Evolutionary conservation across 2,797 vertebrate genomes (phyloP).

Genomic region (Squalus acanthias): DNA sequence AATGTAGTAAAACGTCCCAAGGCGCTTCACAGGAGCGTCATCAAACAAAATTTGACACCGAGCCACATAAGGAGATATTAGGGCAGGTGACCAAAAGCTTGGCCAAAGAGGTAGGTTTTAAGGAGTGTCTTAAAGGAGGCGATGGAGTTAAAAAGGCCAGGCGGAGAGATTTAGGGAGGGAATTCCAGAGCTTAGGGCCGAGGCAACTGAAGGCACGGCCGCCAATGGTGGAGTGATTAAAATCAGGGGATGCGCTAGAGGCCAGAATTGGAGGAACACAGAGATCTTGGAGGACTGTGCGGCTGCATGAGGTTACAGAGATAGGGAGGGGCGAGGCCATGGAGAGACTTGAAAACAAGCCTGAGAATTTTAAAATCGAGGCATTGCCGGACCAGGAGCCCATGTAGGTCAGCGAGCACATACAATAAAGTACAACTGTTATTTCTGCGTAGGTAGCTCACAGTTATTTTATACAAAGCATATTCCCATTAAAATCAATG

Average conservation of each 20-base stretch:
- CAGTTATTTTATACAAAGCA: neutral
- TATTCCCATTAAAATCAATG: neutral
- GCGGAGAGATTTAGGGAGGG: neutral
- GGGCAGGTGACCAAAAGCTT: neutral
- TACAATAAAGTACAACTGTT: neutral
- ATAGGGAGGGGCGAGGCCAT: neutral
- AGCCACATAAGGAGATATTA: neutral
- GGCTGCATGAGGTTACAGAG: neutral
- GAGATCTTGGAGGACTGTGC: neutral
- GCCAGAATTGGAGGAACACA: neutral
- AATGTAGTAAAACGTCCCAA: neutral
- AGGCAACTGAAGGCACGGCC: neutral
- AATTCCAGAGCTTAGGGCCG: neutral
- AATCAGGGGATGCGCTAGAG: neutral
- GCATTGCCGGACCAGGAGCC: too few relatives aligned
- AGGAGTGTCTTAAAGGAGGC: neutral
- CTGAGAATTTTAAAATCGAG: too few relatives aligned
- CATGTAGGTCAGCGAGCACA: too few relatives aligned
- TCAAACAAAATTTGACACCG: neutral
- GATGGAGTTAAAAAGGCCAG: neutral
- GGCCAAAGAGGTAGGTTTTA: neutral
- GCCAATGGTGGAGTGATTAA: neutral
- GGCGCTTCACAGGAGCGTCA: neutral
- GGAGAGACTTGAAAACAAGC: neutral
- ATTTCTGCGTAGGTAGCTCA: neutral